Conservation (phyloP, 2,888 invertebrate species). For the Dioctria linearis region DNA sequence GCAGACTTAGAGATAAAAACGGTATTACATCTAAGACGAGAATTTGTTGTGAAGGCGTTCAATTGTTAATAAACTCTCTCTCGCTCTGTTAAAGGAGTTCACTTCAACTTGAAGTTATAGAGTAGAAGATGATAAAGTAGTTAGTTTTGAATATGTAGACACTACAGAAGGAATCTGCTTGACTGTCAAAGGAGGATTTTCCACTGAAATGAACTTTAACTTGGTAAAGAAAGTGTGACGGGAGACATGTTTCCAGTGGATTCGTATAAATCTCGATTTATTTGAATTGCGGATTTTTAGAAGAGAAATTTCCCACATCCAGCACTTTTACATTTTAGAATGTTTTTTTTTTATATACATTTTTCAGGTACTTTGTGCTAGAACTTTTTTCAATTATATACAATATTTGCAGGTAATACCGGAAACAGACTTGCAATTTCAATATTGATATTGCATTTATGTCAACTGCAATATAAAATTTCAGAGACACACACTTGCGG, state of each 20-base stretch:
- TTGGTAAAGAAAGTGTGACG: constrained; percentile 4
- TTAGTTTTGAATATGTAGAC: constrained; percentile 23
- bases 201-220: background rate
- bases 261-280: constrained; percentile 17
- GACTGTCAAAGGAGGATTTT: constrained; percentile 34
- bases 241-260: constrained; percentile 4
- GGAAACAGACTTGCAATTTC: too few species aligned
- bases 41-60: constrained; percentile 26
- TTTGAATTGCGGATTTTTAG: constrained; percentile 3
- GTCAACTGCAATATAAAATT: too few species aligned
- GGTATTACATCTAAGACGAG: constrained; percentile 1
- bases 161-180: background rate
- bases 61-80: constrained; percentile 19
- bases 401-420: too few species aligned
- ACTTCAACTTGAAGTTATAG: background rate
- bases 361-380: too few species aligned
- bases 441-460: too few species aligned
- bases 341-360: too few species aligned
- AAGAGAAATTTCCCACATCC: background rate
- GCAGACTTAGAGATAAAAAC: background rate
- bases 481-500: too few species aligned
- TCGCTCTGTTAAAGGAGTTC: background rate
- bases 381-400: too few species aligned
- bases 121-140: constrained; percentile 29
- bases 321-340: too few species aligned